These are phyloP conservation scores for Brienomyrus brachyistius DNA, from an alignment of 2,113 vertebrate species.

Conservation along the genomic window DNA sequence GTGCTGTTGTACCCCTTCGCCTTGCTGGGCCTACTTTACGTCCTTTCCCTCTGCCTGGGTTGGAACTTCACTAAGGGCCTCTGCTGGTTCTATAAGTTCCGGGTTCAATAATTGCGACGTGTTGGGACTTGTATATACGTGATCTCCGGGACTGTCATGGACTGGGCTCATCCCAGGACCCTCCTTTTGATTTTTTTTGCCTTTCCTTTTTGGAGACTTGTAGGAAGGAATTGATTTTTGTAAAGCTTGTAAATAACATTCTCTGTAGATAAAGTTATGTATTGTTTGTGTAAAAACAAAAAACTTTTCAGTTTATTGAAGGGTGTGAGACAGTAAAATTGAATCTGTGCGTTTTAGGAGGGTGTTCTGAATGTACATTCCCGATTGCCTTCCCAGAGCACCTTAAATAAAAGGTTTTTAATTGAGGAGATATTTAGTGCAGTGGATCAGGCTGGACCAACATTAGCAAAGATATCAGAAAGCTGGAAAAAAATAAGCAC, in stretches of 20 bases:
- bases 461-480: not conserved
- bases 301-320: conserved; percentile 29
- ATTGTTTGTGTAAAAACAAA: not conserved
- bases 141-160: not conserved
- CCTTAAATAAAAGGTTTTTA: conserved; percentile 54
- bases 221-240: conserved; percentile 41
- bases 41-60: conserved; percentile 80
- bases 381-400: conserved; percentile 27
- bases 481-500: not conserved
- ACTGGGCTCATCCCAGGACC: not conserved
- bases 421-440: not conserved
- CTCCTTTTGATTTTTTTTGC: not conserved
- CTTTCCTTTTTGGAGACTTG: conserved; percentile 3
- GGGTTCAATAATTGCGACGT: conserved; percentile 68
- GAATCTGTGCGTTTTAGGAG: conserved; percentile 9
- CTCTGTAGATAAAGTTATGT: conserved; percentile 36
- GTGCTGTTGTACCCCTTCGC: conserved; percentile 89
- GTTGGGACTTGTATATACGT: conserved; percentile 2
- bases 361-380: conserved; percentile 49
- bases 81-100: conserved; percentile 88
- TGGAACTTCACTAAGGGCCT: conserved; percentile 92
- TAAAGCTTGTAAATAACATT: conserved; percentile 62
- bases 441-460: not conserved
- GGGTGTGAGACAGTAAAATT: conserved; percentile 18
- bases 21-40: conserved; percentile 75